phyloP scores from a whole-genome alignment of 2,797 vertebrate species.

The Cuculus canorus region DNA sequence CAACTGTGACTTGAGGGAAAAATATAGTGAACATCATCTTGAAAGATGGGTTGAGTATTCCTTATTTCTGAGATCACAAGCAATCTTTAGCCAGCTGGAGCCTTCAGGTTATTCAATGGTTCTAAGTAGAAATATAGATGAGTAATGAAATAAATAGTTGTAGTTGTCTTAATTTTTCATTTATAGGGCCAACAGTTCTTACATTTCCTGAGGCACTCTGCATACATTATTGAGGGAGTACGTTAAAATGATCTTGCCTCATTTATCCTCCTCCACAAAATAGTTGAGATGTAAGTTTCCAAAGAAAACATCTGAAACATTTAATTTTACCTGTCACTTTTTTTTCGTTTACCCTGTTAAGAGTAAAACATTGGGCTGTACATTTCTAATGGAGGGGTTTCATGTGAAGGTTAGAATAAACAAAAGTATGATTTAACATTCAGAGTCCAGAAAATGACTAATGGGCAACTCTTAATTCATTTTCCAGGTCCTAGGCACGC shows the following conservation, averaged over 20 bases:
- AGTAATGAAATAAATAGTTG: constrained; percentile 67
- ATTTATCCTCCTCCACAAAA: constrained; percentile 69
- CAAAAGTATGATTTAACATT: constrained; percentile 60
- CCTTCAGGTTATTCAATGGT: constrained; percentile 47
- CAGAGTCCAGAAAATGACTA: constrained; percentile 40
- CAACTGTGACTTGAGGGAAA: constrained; percentile 32
- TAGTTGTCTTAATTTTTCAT: constrained; percentile 69
- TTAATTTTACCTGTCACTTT: constrained; percentile 71
- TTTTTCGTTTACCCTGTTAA: constrained; percentile 49
- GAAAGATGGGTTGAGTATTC: constrained; percentile 33
- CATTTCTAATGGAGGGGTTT: constrained; percentile 59
- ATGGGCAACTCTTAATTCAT: constrained; percentile 36
- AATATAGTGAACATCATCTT: constrained; percentile 29
- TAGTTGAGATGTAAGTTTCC: constrained; percentile 64
- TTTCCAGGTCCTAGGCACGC: constrained; percentile 50
- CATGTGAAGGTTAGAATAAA: constrained; percentile 65
- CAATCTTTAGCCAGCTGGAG: constrained; percentile 51
- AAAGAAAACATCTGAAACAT: constrained; percentile 69
- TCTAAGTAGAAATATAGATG: constrained; percentile 50
- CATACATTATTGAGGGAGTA: constrained; percentile 60
- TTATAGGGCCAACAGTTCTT: constrained; percentile 39
- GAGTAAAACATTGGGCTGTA: constrained; percentile 45
- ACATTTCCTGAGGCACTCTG: constrained; percentile 65
- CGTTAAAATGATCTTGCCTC: constrained; percentile 65
- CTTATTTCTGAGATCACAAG: constrained; percentile 61